These are phyloP conservation scores for Batillaria attramentaria DNA, from an alignment of 1,140 invertebrate genomes.

Conservation along the genomic window DNA sequence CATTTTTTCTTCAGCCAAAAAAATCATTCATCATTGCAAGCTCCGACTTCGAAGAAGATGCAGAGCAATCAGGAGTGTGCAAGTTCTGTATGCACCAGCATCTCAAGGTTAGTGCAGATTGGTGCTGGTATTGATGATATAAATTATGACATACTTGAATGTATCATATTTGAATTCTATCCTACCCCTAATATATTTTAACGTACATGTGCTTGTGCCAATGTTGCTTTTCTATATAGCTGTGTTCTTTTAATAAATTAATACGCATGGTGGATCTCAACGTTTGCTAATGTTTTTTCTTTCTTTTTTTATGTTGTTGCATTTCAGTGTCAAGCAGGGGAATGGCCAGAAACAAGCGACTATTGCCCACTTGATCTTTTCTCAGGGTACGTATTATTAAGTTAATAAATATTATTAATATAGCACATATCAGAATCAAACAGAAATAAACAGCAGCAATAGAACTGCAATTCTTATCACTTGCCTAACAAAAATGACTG, in stretches of 20 bases:
- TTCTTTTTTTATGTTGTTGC: neutral
- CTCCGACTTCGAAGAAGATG: conserved; percentile 13
- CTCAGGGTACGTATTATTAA: conserved; percentile 50
- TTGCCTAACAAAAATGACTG: no score
- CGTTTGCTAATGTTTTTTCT: neutral
- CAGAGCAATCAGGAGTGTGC: conserved; percentile 50
- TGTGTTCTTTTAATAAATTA: no score
- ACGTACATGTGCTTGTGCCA: neutral
- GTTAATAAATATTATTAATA: no score
- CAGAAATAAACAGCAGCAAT: no score
- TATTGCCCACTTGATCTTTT: conserved; percentile 65
- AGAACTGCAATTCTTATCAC: no score
- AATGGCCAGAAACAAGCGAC: conserved; percentile 59
- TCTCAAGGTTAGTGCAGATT: conserved; percentile 59
- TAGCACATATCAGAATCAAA: no score
- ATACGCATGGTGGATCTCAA: no score
- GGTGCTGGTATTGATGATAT: no score
- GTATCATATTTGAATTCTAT: no score
- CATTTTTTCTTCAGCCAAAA: conserved; percentile 53
- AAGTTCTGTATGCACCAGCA: conserved; percentile 65
- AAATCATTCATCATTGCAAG: conserved; percentile 55
- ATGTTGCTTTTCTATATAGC: neutral
- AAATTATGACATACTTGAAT: no score
- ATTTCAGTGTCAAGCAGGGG: conserved; percentile 60
- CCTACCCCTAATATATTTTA: no score